Conservation (phyloP, 2,797 vertebrate genomes). For the Fistularia tabacaria region DNA sequence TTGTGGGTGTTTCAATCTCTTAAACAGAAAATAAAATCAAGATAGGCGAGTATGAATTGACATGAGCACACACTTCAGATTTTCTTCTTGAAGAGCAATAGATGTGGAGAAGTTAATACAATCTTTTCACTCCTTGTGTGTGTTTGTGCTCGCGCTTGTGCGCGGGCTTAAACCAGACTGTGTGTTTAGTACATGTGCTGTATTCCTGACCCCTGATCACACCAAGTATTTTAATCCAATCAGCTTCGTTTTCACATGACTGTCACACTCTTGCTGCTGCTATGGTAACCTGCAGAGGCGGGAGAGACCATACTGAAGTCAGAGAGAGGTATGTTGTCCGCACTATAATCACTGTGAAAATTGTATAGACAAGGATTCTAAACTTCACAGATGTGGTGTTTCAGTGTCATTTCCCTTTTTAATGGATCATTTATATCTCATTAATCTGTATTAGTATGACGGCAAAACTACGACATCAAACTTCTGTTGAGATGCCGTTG, state of each 20-base stretch:
- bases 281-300: slow-evolving; percentile 70
- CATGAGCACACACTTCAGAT: not conserved
- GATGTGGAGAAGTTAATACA: slow-evolving; percentile 6
- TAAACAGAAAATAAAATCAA: slow-evolving; percentile 55
- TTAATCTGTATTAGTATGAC: too few relatives aligned
- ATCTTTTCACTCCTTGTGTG: slow-evolving; percentile 3
- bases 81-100: slow-evolving; percentile 16
- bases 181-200: slow-evolving; percentile 59
- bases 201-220: slow-evolving; percentile 76
- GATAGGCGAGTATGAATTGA: slow-evolving; percentile 32
- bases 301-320: slow-evolving; percentile 36
- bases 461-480: too few relatives aligned
- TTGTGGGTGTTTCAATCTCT: slow-evolving; percentile 32
- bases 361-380: slow-evolving; percentile 12
- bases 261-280: slow-evolving; percentile 75
- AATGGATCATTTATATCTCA: too few relatives aligned
- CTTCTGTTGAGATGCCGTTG: too few relatives aligned
- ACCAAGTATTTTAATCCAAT: slow-evolving; percentile 85
- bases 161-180: slow-evolving; percentile 26
- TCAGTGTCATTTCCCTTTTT: not conserved
- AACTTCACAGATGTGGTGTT: slow-evolving; percentile 2
- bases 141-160: slow-evolving; percentile 19
- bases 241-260: slow-evolving; percentile 83
- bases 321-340: slow-evolving; percentile 33
- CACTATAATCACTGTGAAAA: slow-evolving; percentile 37